Base-by-base conservation (phyloP, 2,113 vertebrate genomes). In the Heterotis niloticus region DNA sequence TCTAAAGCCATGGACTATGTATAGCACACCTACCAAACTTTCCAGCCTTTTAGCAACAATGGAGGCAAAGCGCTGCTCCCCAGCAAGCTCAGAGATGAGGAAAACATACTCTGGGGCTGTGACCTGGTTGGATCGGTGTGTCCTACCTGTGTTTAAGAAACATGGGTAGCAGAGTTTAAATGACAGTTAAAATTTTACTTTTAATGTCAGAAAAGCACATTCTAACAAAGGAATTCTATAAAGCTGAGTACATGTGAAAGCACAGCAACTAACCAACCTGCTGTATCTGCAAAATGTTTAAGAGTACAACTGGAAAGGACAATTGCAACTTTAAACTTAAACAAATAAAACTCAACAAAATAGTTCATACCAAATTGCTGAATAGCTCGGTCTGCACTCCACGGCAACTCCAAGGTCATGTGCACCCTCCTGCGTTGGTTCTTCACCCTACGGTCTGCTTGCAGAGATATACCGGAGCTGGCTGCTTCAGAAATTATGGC, bases 31-130 rank as follows among this genome's bases (percentile, higher is more conserved):
- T 88, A 99, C 98, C 95, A 99, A 90, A 82, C 98, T 99, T 86
- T 99, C 98, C n/a, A 99, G 91, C 88, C 98, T 92, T 89, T 99
- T 99, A 87, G 98, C 98, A 83, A 99, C 98, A 66, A 99, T 99
- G 4, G 97, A 99, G 56, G 98, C 98, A 89, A 99, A 99, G 88
- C 98, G 93, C 77, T 99, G 97, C 84, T 99, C 97, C 89, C 98
- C 98, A 59, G 98, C 98, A 16, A 99, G 90, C 81, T 99, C 97
- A 0, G 97, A 99, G 86, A 99, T 99, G 69, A 99, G 93, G 89
- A 99, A 99, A 78, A 99, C 96, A 0, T 99, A 99, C 74, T 99
- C 98, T 0, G 98, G 98, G 80, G 98, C 97, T 0, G 96, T 99
- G 82, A 99, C 98, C 90, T 99, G 98, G 86, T 99, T 99, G 64